These are phyloP conservation scores for Myiagra hebetior DNA, from an alignment of 2,113 vertebrate species.

Conservation along the genomic window DNA sequence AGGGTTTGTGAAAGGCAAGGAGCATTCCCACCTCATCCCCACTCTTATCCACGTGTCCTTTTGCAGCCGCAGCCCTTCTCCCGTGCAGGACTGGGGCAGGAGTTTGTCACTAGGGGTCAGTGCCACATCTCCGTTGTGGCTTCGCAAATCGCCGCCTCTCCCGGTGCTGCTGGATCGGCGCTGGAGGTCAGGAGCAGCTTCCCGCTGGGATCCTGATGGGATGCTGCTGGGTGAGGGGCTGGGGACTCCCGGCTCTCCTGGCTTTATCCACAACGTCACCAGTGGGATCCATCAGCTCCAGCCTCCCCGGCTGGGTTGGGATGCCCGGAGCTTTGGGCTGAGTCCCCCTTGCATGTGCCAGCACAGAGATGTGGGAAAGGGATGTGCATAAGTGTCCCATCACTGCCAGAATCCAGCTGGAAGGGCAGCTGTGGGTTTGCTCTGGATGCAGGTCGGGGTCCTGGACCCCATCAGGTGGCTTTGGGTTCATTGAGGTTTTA, in stretches of 20 bases:
- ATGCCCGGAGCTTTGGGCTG: not conserved
- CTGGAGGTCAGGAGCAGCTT: fast-evolving
- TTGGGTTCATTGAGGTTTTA: not conserved
- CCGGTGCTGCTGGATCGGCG: fast-evolving
- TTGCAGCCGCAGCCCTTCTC: fast-evolving
- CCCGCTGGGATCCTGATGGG: fast-evolving
- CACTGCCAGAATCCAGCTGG: not conserved
- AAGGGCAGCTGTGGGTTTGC: not conserved
- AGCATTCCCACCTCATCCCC: fast-evolving
- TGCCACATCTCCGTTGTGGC: constrained; percentile 18
- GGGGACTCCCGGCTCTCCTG: not conserved
- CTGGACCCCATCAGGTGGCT: not conserved
- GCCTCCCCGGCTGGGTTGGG: not conserved
- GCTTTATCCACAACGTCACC: not conserved
- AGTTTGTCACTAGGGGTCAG: constrained; percentile 60
- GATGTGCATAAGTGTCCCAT: fast-evolving
- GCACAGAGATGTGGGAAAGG: not conserved
- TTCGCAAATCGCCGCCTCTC: not conserved
- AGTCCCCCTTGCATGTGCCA: not conserved
- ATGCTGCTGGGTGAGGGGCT: not conserved
- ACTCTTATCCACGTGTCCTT: fast-evolving
- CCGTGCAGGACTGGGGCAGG: not conserved
- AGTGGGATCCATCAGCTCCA: not conserved
- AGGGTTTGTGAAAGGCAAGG: fast-evolving
- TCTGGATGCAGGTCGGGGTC: fast-evolving